Evolutionary conservation across 1,140 invertebrate species (phyloP), one percentile per base, ranked within the genome.

Genomic region (Plodia interpunctella): DNA sequence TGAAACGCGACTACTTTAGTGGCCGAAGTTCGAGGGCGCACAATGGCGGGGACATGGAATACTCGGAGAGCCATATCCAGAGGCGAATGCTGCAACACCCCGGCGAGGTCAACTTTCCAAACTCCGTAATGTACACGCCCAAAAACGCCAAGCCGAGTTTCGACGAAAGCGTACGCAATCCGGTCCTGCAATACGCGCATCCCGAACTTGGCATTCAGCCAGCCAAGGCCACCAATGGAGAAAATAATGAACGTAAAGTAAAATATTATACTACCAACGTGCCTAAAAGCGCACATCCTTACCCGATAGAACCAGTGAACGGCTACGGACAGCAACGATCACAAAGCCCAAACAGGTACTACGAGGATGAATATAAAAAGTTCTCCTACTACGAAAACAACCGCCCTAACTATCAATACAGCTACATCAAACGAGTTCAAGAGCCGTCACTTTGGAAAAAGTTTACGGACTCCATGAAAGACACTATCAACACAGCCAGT

Each of bases 181-280:
- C 94, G 0, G 93, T 95, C 3, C 84, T 95, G 0, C 94, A 95
- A 66, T 95, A 95, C 66, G 94, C 94, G 5, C 94, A 95, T 78
- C 94, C 94, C 0, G 94, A 95, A 67, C 76, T 95, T 0, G 94
- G 94, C 5, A 93, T 94, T 0, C 94, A 95, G 68, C 93, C 94
- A 0, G 94, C 94, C 0, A 94, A 94, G 78, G 90, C 88, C 2
- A 90, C 88, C 28, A 81, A 89, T 49, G 74, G 90, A 21, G 82
- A 85, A 3, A 81, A 76, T n/a, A n/a, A n/a, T 44, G 74, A 81
- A 58, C 77, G 80, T 54, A 90, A 87, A 78, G 63, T 89, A 0
- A 86, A 88, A 70, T 90, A 90, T 59, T 90, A 90, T 57, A 81
- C 70, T 5, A 70, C 77, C 10, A 86, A 65, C 55, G 74, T 80